phyloP scores from a whole-genome alignment of 2,888 invertebrate species.

The Chalcis sispes region DNA sequence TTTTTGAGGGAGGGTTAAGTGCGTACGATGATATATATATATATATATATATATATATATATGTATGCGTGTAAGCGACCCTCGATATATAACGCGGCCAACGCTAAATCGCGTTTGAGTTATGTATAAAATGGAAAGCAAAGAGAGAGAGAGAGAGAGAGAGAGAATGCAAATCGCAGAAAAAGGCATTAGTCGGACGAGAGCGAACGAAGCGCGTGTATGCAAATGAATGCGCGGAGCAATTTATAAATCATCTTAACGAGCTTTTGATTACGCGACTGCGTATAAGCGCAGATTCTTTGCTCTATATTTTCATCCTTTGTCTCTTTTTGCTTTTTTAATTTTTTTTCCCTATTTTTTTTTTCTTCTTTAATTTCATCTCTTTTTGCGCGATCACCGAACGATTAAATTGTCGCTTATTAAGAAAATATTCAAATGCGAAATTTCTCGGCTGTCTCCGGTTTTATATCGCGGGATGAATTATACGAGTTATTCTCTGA shows the following conservation, averaged over 20 bases:
- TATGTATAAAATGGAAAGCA: not conserved
- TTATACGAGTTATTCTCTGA: too few relatives aligned
- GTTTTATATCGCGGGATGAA: constrained; percentile 1
- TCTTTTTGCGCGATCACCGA: not conserved
- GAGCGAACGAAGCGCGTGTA: constrained; percentile 17
- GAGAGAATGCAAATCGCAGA: constrained; percentile 47
- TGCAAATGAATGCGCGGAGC: constrained; percentile 60
- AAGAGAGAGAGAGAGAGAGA: constrained; percentile 17
- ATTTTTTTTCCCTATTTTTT: not conserved
- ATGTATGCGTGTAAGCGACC: constrained; percentile 9
- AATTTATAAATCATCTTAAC: constrained; percentile 74
- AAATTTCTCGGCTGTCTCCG: not conserved
- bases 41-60: not conserved
- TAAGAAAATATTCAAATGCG: constrained; percentile 39
- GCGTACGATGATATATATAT: too few relatives aligned
- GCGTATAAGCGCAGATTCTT: not conserved
- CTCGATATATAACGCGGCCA: constrained; percentile 19
- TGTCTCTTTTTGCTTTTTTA: not conserved
- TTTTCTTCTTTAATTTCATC: not conserved
- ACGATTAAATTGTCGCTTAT: constrained; percentile 49
- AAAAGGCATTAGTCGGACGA: constrained; percentile 60
- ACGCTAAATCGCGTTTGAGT: too few relatives aligned
- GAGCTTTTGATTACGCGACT: constrained; percentile 72
- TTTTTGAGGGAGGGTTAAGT: too few relatives aligned
- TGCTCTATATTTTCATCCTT: not conserved